A percentile compares a stretch with the other conserved stretches of the same genome.
Evolutionary conservation across 2,797 vertebrate genomes (phyloP).

Genomic region (Cygnus olor): DNA sequence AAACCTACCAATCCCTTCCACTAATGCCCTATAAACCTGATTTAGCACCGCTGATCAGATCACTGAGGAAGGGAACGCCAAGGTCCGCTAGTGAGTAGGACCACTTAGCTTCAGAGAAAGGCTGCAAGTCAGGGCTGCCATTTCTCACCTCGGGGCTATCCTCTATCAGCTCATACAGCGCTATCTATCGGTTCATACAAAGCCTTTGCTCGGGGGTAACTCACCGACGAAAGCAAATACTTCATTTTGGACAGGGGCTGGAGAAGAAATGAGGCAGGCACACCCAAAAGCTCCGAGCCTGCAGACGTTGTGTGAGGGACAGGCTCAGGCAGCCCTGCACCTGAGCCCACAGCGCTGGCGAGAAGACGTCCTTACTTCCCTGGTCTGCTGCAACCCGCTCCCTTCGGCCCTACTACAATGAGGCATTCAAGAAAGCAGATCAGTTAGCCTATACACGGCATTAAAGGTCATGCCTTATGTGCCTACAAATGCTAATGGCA

Average conservation of each 20-base stretch:
- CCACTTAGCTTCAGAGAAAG: background rate
- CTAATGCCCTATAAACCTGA: background rate
- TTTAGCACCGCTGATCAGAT: background rate
- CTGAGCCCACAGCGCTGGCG: background rate
- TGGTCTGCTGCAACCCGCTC: constrained; percentile 32
- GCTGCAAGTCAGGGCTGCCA: fast-evolving
- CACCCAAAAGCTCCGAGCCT: background rate
- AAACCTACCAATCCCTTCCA: background rate
- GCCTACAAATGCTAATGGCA: constrained; percentile 59
- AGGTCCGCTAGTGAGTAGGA: background rate
- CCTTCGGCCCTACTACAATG: constrained; percentile 37
- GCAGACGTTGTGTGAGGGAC: background rate
- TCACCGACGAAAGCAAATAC: background rate
- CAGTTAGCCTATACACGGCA: constrained; percentile 29
- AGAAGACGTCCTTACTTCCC: constrained; percentile 14
- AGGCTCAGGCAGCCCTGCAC: background rate
- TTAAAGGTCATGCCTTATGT: constrained; percentile 46
- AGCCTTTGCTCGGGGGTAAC: background rate
- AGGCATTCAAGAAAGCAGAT: constrained; percentile 49
- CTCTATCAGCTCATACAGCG: background rate
- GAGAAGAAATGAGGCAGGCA: background rate
- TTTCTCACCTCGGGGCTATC: background rate
- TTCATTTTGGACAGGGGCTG: background rate
- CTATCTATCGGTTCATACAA: background rate
- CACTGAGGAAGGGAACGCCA: fast-evolving